Evolutionary conservation across 2,797 vertebrate genomes (phyloP).

Genomic region (Luscinia luscinia): DNA sequence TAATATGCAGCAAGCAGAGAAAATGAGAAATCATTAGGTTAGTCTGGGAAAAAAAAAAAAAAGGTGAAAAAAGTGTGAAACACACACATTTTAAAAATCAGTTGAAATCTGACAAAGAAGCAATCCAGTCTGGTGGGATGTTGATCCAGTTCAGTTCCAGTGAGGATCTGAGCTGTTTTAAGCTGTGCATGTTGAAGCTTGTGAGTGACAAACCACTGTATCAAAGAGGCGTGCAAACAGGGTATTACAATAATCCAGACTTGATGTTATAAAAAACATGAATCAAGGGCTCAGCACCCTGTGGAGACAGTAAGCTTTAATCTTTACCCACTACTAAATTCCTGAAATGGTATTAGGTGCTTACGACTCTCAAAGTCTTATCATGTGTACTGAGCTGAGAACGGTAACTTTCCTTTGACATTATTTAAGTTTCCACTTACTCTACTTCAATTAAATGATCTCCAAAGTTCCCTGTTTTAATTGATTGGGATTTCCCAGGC

Average conservation of each 20-base stretch:
- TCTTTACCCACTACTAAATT: conserved; percentile 66
- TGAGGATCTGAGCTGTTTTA: conserved; percentile 25
- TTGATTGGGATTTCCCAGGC: conserved; percentile 34
- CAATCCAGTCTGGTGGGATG: conserved; percentile 7
- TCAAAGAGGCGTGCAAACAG: conserved; percentile 59
- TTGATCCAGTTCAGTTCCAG: conserved; percentile 36
- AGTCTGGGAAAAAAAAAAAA: background rate
- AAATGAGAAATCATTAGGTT: background rate
- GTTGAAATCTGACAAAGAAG: conserved; percentile 45
- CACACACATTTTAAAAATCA: background rate
- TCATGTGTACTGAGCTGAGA: conserved; percentile 44
- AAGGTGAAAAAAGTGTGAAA: background rate
- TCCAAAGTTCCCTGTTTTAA: conserved; percentile 44
- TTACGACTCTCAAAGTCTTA: conserved; percentile 46
- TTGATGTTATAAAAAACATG: conserved; percentile 58
- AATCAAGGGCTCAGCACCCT: conserved; percentile 66
- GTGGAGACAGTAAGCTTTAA: conserved; percentile 71
- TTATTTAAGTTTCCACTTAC: conserved; percentile 59
- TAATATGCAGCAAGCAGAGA: background rate
- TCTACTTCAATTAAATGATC: conserved; percentile 47
- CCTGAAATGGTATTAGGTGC: conserved; percentile 61
- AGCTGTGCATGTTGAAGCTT: conserved; percentile 49
- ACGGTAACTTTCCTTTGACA: conserved; percentile 40
- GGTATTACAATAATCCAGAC: conserved; percentile 72
- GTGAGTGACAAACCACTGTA: conserved; percentile 20